A percentile compares a stretch with the other conserved stretches of the same genome.
Evolutionary conservation across 1,140 invertebrate genomes (phyloP).

Genomic region (Bombus affinis): DNA sequence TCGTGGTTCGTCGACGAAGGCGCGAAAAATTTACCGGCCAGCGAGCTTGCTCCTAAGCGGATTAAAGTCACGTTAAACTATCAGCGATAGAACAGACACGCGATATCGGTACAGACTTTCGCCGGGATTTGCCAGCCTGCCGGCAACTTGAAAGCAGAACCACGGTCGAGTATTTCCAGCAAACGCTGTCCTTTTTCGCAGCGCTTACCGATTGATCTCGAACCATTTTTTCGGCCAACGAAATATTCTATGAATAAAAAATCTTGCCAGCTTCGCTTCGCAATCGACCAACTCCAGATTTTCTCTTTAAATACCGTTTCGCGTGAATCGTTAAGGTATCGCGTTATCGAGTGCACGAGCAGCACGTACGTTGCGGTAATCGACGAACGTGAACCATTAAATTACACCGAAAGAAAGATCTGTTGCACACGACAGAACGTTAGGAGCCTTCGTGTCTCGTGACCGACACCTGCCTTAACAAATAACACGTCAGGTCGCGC

Average conservation of each 20-base stretch:
- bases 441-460: not conserved
- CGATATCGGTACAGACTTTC: constrained; percentile 15
- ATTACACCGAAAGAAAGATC: not conserved
- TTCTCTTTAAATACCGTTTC: not conserved
- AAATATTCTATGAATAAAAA: too few species aligned
- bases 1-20: not conserved
- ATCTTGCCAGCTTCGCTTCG: not conserved
- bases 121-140: constrained; percentile 5
- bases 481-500: not conserved
- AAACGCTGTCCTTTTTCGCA: not conserved
- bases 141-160: not conserved
- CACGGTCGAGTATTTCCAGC: not conserved
- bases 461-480: not conserved
- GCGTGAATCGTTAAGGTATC: not conserved
- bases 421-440: not conserved
- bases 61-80: constrained; percentile 48
- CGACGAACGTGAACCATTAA: not conserved
- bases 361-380: not conserved
- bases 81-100: constrained; percentile 21
- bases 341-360: not conserved
- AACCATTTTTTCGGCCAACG: not conserved
- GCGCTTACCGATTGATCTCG: not conserved
- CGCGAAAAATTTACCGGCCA: constrained; percentile 27
- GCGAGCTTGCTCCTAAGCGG: constrained; percentile 48
- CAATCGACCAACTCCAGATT: not conserved